These are phyloP conservation scores for Triplophysa dalaica DNA, from an alignment of 2,113 vertebrate genomes.

Conservation along the genomic window DNA sequence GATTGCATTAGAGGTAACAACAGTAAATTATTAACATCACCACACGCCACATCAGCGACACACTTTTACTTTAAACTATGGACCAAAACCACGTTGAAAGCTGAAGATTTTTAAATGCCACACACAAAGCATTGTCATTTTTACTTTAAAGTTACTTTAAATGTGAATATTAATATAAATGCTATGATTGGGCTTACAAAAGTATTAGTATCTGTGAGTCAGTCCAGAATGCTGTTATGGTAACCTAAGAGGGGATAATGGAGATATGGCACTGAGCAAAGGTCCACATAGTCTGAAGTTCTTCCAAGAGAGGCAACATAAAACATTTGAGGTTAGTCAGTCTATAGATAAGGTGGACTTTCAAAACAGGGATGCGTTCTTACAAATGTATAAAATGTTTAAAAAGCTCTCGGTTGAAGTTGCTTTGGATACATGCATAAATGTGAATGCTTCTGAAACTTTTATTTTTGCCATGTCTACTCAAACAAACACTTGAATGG, in stretches of 20 bases:
- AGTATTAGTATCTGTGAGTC: background rate
- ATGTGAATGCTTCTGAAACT: too few species aligned
- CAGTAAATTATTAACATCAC: constrained; percentile 52
- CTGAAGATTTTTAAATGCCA: background rate
- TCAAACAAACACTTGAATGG: too few species aligned
- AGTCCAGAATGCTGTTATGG: background rate
- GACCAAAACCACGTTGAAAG: constrained; percentile 12
- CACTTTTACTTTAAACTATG: background rate
- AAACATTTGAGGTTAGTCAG: background rate
- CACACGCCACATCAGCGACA: background rate
- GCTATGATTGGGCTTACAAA: background rate
- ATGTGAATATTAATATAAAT: background rate
- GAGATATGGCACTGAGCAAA: constrained; percentile 35
- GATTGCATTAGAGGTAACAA: constrained; percentile 47
- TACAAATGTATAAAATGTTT: too few species aligned
- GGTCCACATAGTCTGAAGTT: constrained; percentile 43
- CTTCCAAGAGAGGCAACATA: constrained; percentile 1
- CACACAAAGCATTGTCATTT: background rate
- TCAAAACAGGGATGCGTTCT: too few species aligned
- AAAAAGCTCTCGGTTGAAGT: background rate
- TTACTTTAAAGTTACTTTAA: background rate
- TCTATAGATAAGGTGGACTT: background rate
- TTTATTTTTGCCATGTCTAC: too few species aligned
- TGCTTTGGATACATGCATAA: background rate
- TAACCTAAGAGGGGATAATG: background rate